Evolutionary conservation across 2,113 vertebrate species (phyloP), one percentile per base, ranked within the genome.

Genomic region (Neolamprologus tretocephalus): DNA sequence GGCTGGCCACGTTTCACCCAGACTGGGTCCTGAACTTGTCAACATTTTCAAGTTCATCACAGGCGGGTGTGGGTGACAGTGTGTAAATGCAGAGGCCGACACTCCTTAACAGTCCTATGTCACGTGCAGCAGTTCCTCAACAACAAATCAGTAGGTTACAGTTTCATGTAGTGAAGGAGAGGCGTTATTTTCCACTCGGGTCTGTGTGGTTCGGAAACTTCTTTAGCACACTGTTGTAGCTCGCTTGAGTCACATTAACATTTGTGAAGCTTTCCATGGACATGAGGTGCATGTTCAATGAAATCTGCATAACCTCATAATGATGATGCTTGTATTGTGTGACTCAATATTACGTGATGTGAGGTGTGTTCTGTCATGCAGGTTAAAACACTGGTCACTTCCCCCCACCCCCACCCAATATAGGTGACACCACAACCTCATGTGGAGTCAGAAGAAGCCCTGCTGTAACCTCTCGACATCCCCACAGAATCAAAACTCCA

Each of bases 401-500:
- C 8, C 26, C 28, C 23, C 7, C 57, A 12, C 57, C 68, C 11
- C 80, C 71, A 14, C 35, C 23, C 63, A 54, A 40, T 61, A 63
- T 35, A 61, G 82, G 73, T 28, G 49, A 33, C 58, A 14, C 35
- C 82, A 7, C 40, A 80, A 35, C 87, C 68, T 89, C 86, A 37
- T 75, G 89, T 88, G 83, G 83, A 68, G 85, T 78, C 40, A 82
- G 82, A 54, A 81, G 37, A 82, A 90, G 54, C 82, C 55, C 86
- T 28, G 78, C 78, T 90, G 58, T 80, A 88, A 89, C 81, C 89
- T 42, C 37, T 82, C 7, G 9, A 82, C 80, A 45, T 45, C 37
- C 37, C 37, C 68, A 73, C 3, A 73, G 68, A 73, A 73, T 45
- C 21, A 45, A 73, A 73, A 73, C 82, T 84, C 40, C 11, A 37